Evolutionary conservation across 2,113 vertebrate genomes (phyloP), one percentile per base, ranked within the genome.

Genomic region (Pachyramphus minor): DNA sequence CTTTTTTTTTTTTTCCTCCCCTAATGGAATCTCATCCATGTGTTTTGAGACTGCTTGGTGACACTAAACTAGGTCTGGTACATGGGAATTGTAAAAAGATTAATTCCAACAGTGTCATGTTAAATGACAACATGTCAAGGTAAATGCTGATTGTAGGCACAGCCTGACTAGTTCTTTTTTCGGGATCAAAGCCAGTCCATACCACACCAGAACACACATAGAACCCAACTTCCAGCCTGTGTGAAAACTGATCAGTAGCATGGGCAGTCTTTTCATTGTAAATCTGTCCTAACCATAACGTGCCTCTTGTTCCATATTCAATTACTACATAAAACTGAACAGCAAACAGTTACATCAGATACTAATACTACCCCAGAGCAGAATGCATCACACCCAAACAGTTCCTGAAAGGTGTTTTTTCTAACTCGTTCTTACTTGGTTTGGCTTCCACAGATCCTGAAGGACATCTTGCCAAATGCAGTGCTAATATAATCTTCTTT

Each of bases 251-350:
- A 47, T 42, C 5, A 35, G 5, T 20, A 39, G 1, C 14, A 50
- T 20, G 6, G 5, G 31, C 6, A 11, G 25, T 19, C 4, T 71
- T 41, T 53, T 42, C 9, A 37, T 3, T 69, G 4, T 33, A 52
- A 60, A 52, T 63, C n/a, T 71, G 0, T 67, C 19, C 14, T 50
- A 6, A 4, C 2, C 0, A 1, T 18, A 47, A 8, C 18, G 66
- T 62, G 0, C 2, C 8, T 53, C 5, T 39, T 21, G 6, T 55
- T 91, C 14, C 8, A 2, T 50, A 30, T 37, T 67, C 3, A 2
- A 7, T 45, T 60, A 31, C 42, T 21, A 31, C 4, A 23, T 9
- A 63, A 60, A 86, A 73, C 18, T 33, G 41, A 64, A 74, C 13
- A 74, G 6, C 11, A 44, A 83, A 25, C 1, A 66, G 24, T 42